A percentile compares a stretch with the other conserved stretches of the same genome.
These are phyloP conservation scores for Apogon hyalosoma DNA, from an alignment of 2,797 vertebrate genomes.

Conservation along the genomic window DNA sequence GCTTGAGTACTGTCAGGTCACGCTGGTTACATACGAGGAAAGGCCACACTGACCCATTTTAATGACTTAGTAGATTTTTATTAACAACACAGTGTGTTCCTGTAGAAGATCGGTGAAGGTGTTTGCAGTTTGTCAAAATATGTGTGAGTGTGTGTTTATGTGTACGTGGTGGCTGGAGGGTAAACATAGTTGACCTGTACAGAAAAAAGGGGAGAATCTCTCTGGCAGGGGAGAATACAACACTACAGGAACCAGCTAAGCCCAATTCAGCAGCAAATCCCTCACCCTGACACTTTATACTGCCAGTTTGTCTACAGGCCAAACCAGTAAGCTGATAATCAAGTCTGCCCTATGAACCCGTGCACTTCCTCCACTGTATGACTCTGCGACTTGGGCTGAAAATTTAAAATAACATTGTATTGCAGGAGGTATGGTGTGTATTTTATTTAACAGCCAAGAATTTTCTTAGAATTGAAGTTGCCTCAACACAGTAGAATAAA, in stretches of 20 bases:
- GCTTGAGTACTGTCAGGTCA: slow-evolving; percentile 60
- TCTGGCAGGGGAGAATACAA: slow-evolving; percentile 29
- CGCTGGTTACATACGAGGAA: slow-evolving; percentile 50
- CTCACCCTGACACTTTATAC: slow-evolving; percentile 53
- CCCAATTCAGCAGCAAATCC: slow-evolving; percentile 66
- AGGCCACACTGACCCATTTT: slow-evolving; percentile 53
- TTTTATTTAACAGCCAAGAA: no score
- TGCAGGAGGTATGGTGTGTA: not conserved
- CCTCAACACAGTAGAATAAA: slow-evolving; percentile 29
- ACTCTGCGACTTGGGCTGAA: not conserved
- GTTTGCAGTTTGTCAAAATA: slow-evolving; percentile 32
- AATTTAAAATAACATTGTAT: no score
- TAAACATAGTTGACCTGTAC: slow-evolving; percentile 33
- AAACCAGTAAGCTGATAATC: slow-evolving; percentile 59
- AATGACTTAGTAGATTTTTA: slow-evolving; percentile 56
- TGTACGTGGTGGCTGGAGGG: slow-evolving; percentile 21
- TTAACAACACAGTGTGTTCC: slow-evolving; percentile 48
- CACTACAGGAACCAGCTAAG: slow-evolving; percentile 51
- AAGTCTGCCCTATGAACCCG: slow-evolving; percentile 18
- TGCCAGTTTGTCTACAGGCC: slow-evolving; percentile 52
- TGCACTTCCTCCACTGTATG: slow-evolving; percentile 15
- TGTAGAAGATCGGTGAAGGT: slow-evolving; percentile 29
- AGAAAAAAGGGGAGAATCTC: slow-evolving; percentile 40
- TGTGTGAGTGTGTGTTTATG: slow-evolving; percentile 11
- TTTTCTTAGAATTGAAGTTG: slow-evolving; percentile 8